Evolutionary conservation across 2,888 invertebrate genomes (phyloP).

Genomic region (Clitarchus hookeri): DNA sequence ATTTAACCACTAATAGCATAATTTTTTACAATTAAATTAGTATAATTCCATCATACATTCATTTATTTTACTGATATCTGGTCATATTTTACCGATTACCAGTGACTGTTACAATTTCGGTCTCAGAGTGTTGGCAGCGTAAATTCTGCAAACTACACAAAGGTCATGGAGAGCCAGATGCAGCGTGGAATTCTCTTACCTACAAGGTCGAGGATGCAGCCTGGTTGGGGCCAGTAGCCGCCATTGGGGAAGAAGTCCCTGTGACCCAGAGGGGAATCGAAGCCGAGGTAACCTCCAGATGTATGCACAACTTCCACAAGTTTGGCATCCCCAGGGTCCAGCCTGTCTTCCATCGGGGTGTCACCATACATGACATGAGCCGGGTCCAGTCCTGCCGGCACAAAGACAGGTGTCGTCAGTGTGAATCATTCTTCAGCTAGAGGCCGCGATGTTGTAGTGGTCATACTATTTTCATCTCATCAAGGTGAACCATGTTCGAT

Average conservation of each 20-base stretch:
- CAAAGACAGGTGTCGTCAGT: too few relatives aligned
- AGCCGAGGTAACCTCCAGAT: constrained; percentile 65
- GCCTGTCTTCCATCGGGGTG: constrained; percentile 59
- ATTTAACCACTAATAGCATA: too few relatives aligned
- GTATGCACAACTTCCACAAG: constrained; percentile 67
- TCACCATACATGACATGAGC: constrained; percentile 62
- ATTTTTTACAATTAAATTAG: too few relatives aligned
- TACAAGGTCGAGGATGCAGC: constrained; percentile 61
- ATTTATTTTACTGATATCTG: too few relatives aligned
- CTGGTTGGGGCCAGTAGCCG: constrained; percentile 60
- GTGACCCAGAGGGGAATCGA: constrained; percentile 62
- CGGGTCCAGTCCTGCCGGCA: constrained; percentile 61
- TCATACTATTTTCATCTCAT: too few relatives aligned
- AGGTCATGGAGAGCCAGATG: not conserved
- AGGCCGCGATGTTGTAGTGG: too few relatives aligned
- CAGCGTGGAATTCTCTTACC: constrained; percentile 49
- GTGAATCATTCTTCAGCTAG: too few relatives aligned
- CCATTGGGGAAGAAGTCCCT: constrained; percentile 69
- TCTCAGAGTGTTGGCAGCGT: too few relatives aligned
- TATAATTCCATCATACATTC: too few relatives aligned
- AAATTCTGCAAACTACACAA: not conserved
- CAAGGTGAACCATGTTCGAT: too few relatives aligned
- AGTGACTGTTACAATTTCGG: too few relatives aligned
- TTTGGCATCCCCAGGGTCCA: constrained; percentile 63
- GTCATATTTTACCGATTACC: too few relatives aligned